Conservation (phyloP, 1,140 invertebrate species). For the Pogonus chalceus region DNA sequence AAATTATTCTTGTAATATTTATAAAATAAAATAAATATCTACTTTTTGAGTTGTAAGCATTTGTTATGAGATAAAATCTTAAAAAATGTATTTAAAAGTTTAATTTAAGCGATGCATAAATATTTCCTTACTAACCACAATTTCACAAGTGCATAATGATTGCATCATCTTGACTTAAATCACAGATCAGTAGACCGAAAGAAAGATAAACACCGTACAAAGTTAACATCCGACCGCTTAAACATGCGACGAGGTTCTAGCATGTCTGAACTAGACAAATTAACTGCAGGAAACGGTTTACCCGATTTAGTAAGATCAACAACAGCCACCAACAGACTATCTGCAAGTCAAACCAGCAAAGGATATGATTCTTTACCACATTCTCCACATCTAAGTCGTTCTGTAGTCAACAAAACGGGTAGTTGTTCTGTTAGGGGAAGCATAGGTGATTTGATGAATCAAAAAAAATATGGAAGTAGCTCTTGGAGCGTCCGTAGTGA, state of each 20-base stretch:
- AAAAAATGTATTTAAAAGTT: too few species aligned
- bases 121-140: too few species aligned
- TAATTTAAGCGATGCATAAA: too few species aligned
- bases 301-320: constrained; percentile 41
- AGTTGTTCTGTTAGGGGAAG: constrained; percentile 50
- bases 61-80: too few species aligned
- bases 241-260: constrained; percentile 57
- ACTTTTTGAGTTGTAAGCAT: too few species aligned
- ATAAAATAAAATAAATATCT: too few species aligned
- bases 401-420: constrained; percentile 34
- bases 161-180: too few species aligned
- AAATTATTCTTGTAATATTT: too few species aligned
- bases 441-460: constrained; percentile 68
- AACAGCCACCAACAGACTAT: constrained; percentile 33
- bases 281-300: constrained; percentile 31
- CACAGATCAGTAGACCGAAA: constrained; percentile 20
- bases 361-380: constrained; percentile 42
- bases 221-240: constrained; percentile 25
- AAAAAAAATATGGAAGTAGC: constrained; percentile 57
- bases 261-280: constrained; percentile 58
- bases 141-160: too few species aligned
- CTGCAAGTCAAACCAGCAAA: constrained; percentile 27
- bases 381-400: constrained; percentile 41
- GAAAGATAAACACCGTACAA: constrained; percentile 5
- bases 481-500: constrained; percentile 54